phyloP scores from a whole-genome alignment of 2,113 vertebrate genomes.

The Apteryx owenii region DNA sequence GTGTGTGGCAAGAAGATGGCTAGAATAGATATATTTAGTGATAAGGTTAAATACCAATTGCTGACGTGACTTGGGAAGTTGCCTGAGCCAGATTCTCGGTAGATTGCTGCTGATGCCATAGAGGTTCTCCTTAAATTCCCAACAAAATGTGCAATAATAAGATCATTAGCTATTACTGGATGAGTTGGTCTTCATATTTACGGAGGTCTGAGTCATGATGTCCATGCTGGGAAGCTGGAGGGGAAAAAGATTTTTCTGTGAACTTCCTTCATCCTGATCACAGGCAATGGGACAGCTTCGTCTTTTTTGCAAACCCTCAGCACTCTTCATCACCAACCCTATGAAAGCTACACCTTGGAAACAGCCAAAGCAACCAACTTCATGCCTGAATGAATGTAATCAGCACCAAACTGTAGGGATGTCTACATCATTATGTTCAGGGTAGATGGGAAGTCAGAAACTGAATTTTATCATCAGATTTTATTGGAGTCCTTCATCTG shows the following conservation, averaged over 20 bases:
- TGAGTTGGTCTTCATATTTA: background rate
- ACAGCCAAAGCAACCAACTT: background rate
- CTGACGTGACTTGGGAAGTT: background rate
- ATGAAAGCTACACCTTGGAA: background rate
- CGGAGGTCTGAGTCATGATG: background rate
- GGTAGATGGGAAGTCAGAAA: background rate
- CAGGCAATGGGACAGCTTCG: rapidly evolving
- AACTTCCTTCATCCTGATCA: background rate
- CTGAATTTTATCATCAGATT: background rate
- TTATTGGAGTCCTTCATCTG: background rate
- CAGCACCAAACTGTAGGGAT: background rate
- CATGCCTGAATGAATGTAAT: background rate
- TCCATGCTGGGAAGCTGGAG: background rate
- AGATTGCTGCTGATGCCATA: background rate
- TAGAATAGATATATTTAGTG: background rate
- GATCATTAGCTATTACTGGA: background rate
- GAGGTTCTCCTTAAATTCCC: background rate
- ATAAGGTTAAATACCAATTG: background rate
- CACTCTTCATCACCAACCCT: background rate
- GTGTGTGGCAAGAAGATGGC: background rate
- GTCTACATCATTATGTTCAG: background rate
- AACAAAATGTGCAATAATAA: background rate
- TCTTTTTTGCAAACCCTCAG: background rate
- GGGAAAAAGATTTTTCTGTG: background rate
- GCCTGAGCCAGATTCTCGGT: background rate